Percentiles rank a stretch among this genome's conserved stretches.
These are phyloP conservation scores for Hypomesus transpacificus DNA, from an alignment of 2,113 vertebrate genomes.

Conservation along the genomic window DNA sequence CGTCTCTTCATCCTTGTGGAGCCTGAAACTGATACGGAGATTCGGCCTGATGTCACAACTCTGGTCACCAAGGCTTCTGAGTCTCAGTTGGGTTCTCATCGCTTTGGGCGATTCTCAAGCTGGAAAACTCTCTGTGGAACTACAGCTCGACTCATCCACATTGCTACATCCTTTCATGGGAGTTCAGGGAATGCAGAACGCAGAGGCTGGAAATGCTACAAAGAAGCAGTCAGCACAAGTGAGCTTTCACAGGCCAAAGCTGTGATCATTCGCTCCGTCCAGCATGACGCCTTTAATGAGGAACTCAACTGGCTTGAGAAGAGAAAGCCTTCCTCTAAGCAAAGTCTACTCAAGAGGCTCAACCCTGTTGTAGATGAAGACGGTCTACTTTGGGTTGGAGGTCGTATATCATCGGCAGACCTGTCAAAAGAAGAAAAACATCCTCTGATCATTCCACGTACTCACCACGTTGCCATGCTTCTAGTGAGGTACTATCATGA, in stretches of 20 bases:
- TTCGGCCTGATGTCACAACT: neutral
- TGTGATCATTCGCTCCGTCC: conserved; percentile 12
- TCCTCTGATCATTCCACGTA: conserved; percentile 21
- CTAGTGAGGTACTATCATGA: conserved; percentile 19
- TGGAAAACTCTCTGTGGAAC: conserved; percentile 10
- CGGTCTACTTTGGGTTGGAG: conserved; percentile 16
- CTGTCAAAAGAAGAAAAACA: conserved; percentile 16
- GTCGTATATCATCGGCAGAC: neutral
- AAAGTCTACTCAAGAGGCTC: conserved; percentile 14
- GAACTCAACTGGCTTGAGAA: conserved; percentile 7
- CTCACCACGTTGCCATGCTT: conserved; percentile 1
- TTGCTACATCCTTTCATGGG: conserved; percentile 3
- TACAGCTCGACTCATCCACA: conserved; percentile 14
- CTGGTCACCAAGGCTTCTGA: neutral
- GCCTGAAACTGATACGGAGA: neutral
- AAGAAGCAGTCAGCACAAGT: neutral
- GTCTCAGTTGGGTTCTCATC: neutral
- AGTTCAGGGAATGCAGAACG: neutral
- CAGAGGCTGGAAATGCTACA: conserved; percentile 20
- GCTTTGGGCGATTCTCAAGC: conserved; percentile 20
- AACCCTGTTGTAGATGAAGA: conserved; percentile 17
- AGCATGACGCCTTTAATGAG: conserved; percentile 7
- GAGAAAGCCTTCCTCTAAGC: neutral
- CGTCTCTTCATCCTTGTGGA: neutral
- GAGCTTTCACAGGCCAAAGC: conserved; percentile 18